phyloP scores from a whole-genome alignment of 2,797 vertebrate genomes.

The Ispidina picta region DNA sequence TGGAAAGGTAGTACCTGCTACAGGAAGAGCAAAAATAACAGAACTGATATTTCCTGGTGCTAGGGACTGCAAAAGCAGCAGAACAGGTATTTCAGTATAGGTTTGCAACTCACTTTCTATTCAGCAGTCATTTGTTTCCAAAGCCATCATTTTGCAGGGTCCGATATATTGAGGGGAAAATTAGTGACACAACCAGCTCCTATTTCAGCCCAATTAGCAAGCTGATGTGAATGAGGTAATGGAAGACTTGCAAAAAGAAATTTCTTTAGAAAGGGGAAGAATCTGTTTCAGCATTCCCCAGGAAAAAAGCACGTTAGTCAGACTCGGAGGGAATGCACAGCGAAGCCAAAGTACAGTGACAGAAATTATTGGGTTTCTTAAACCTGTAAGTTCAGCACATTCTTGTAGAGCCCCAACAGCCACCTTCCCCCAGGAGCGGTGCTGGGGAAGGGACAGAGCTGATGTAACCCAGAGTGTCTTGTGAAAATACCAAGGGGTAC shows the following conservation, averaged over 20 bases:
- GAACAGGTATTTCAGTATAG: not conserved
- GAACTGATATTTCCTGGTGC: not conserved
- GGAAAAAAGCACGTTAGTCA: not conserved
- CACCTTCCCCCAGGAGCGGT: not conserved
- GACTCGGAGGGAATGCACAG: not conserved
- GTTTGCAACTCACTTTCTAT: not conserved
- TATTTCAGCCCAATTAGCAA: not conserved
- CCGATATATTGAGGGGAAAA: not conserved
- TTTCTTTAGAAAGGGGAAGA: not conserved
- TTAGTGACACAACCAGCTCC: not conserved
- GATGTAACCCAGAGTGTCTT: rapidly evolving
- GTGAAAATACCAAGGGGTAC: not conserved
- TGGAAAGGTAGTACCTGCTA: not conserved
- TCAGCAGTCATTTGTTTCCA: not conserved
- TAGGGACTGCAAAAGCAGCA: not conserved
- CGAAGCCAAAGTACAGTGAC: not conserved
- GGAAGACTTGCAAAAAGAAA: not conserved
- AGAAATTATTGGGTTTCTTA: not conserved
- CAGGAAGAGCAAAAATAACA: not conserved
- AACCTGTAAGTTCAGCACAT: too few relatives aligned
- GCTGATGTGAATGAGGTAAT: not conserved
- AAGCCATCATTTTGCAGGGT: not conserved
- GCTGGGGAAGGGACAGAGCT: not conserved
- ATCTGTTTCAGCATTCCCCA: not conserved
- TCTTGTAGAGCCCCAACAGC: not conserved